Conservation (phyloP, 2,113 vertebrate genomes). For the Emydura subglobosa region DNA sequence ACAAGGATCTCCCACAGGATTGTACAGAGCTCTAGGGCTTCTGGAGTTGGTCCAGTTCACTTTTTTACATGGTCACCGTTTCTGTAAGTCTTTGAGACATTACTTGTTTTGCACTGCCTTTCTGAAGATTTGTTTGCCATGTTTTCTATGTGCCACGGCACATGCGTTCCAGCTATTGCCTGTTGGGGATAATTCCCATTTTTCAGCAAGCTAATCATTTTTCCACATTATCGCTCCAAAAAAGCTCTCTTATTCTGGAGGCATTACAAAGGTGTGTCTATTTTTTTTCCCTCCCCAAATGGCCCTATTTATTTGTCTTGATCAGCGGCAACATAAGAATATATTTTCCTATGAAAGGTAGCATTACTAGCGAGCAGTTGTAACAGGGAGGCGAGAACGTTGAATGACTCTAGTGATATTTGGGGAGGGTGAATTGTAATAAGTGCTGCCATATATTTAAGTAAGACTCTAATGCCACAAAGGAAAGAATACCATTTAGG, state of each 20-base stretch:
- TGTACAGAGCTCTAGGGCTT: background rate
- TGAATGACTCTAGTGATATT: background rate
- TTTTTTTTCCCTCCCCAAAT: background rate
- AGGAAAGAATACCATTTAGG: background rate
- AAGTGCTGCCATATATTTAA: background rate
- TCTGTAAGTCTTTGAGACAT: background rate
- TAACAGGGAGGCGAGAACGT: background rate
- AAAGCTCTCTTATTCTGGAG: accelerated
- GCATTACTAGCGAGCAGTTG: background rate
- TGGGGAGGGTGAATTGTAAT: background rate
- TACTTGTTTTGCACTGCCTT: background rate
- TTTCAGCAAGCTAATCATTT: background rate
- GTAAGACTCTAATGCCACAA: background rate
- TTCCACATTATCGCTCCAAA: background rate
- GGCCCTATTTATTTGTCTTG: background rate
- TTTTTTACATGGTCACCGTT: background rate
- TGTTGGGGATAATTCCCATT: background rate
- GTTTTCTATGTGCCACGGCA: background rate
- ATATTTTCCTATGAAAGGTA: background rate
- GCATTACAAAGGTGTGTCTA: background rate
- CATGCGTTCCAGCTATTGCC: background rate
- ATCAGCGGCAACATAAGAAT: background rate
- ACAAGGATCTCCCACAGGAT: background rate
- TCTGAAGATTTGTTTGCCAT: background rate
- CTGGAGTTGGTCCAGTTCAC: background rate